These are phyloP conservation scores for Hemiscyllium ocellatum DNA, from an alignment of 2,113 vertebrate genomes.

Conservation along the genomic window DNA sequence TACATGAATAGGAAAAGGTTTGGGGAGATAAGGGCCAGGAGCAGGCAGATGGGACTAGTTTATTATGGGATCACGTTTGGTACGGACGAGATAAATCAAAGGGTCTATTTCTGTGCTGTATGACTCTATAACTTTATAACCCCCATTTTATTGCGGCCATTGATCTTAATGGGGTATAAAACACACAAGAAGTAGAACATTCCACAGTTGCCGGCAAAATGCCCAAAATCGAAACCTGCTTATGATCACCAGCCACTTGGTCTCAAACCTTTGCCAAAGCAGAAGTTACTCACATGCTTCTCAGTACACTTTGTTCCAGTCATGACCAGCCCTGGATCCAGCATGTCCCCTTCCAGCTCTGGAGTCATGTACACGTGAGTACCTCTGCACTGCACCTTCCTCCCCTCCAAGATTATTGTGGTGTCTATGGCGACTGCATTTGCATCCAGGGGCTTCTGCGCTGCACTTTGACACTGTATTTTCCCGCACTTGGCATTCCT, in stretches of 20 bases:
- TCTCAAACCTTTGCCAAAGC: background rate
- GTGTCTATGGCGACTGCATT: conserved; percentile 86
- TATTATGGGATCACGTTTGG: too few relatives aligned
- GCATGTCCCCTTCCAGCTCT: conserved; percentile 70
- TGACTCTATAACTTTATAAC: background rate
- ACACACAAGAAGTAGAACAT: background rate
- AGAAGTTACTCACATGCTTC: conserved; percentile 62
- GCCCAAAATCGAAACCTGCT: background rate
- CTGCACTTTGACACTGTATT: conserved; percentile 81
- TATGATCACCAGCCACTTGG: background rate
- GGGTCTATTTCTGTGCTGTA: too few relatives aligned
- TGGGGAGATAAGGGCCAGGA: too few relatives aligned
- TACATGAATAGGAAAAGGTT: too few relatives aligned
- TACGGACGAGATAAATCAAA: too few relatives aligned
- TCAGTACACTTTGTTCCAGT: conserved; percentile 86
- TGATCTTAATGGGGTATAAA: background rate
- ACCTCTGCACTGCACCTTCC: conserved; percentile 66
- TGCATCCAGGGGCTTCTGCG: conserved; percentile 70
- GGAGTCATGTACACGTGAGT: conserved; percentile 75
- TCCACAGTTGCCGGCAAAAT: background rate
- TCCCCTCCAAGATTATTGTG: conserved; percentile 55
- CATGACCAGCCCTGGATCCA: conserved; percentile 91
- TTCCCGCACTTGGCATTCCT: conserved; percentile 91
- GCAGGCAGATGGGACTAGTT: too few relatives aligned
- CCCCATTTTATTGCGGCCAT: background rate